phyloP scores from a whole-genome alignment of 2,113 vertebrate genomes.

The Uropsilus gracilis region DNA sequence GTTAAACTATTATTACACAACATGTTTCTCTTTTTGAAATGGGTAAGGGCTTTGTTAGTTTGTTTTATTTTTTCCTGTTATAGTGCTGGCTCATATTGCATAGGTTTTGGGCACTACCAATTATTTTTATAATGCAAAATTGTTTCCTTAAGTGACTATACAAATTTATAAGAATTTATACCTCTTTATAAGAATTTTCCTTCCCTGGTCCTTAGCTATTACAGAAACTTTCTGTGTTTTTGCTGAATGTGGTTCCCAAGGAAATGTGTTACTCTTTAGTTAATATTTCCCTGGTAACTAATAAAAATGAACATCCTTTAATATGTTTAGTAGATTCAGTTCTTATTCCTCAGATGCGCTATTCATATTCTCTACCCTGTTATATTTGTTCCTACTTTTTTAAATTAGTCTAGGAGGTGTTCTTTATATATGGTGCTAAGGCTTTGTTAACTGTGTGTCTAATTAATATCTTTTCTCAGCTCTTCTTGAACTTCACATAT shows the following conservation, averaged over 20 bases:
- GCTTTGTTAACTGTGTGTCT: neutral
- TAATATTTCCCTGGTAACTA: neutral
- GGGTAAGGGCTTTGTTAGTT: neutral
- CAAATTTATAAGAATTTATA: conserved; percentile 1
- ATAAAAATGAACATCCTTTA: neutral
- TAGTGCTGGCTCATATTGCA: neutral
- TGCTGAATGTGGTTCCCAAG: too few relatives aligned
- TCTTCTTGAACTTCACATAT: neutral
- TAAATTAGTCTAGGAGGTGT: neutral
- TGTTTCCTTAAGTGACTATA: neutral
- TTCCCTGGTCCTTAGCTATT: neutral
- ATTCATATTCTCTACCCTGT: neutral
- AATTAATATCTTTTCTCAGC: neutral
- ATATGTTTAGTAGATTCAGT: neutral
- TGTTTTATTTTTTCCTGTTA: neutral
- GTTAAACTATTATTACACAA: neutral
- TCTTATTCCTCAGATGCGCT: neutral
- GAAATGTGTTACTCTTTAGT: neutral
- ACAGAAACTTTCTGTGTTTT: neutral
- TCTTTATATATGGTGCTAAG: neutral
- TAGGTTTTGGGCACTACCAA: neutral
- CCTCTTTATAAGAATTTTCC: neutral
- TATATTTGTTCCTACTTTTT: neutral
- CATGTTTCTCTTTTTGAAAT: neutral
- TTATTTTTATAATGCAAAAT: neutral